Percentiles rank a stretch among this genome's conserved stretches.
Conservation (phyloP, 2,888 invertebrate species). For the Dryobota labecula region DNA sequence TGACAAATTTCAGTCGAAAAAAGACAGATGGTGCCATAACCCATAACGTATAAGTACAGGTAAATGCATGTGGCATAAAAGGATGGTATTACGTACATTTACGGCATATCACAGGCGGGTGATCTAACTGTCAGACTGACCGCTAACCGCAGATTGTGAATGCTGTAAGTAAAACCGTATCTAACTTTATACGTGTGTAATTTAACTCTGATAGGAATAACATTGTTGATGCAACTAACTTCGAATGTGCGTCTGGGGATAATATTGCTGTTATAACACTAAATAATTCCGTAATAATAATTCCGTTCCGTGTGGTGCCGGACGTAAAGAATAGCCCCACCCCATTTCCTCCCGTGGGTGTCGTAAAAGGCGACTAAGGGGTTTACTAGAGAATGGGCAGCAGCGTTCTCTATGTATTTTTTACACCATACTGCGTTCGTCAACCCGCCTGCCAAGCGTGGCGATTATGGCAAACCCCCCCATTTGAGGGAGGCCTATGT, state of each 20-base stretch:
- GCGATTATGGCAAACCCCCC: too few relatives aligned
- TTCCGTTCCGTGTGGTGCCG: too few relatives aligned
- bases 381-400: too few relatives aligned
- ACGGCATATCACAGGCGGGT: conserved; percentile 64
- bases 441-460: too few relatives aligned
- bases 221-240: conserved; percentile 14
- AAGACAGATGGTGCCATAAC: conserved; percentile 2
- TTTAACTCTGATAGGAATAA: conserved; percentile 35
- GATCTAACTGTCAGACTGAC: conserved; percentile 70
- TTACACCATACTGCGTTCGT: too few relatives aligned
- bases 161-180: conserved; percentile 54
- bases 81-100: conserved; percentile 73
- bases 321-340: too few relatives aligned
- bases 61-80: conserved; percentile 56
- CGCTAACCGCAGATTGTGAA: conserved; percentile 67
- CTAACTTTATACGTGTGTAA: conserved; percentile 57
- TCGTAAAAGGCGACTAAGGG: too few relatives aligned
- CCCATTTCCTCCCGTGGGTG: too few relatives aligned
- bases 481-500: too few relatives aligned
- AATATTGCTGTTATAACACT: background rate
- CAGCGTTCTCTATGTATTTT: too few relatives aligned
- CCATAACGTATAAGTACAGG: background rate
- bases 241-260: background rate
- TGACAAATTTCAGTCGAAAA: background rate
- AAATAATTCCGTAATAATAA: too few relatives aligned